A percentile compares a stretch with the other conserved stretches of the same genome.
phyloP scores from a whole-genome alignment of 2,113 vertebrate species.

The Syngnathoides biaculeatus region DNA sequence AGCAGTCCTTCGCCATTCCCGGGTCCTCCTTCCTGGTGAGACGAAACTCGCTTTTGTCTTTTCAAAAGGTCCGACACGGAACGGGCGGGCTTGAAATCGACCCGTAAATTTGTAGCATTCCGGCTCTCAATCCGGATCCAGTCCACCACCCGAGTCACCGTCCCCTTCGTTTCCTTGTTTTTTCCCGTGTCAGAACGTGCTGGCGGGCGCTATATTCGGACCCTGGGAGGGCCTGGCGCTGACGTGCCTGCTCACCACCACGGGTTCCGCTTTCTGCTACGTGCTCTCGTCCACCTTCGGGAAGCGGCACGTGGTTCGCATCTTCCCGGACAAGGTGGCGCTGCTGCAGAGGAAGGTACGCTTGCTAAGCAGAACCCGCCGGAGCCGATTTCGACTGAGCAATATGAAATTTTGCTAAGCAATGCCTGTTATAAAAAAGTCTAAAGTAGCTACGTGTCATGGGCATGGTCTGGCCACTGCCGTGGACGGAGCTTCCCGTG shows the following conservation, averaged over 20 bases:
- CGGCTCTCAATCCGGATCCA: too few relatives aligned
- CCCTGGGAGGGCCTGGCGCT: conserved; percentile 86
- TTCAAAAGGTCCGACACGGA: too few relatives aligned
- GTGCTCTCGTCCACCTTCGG: conserved; percentile 85
- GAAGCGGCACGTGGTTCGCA: conserved; percentile 77
- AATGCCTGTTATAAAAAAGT: too few relatives aligned
- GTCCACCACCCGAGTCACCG: too few relatives aligned
- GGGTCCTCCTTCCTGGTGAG: conserved; percentile 93
- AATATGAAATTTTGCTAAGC: too few relatives aligned
- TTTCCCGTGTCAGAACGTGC: conserved; percentile 80
- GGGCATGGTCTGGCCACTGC: too few relatives aligned
- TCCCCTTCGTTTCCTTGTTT: background rate
- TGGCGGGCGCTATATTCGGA: conserved; percentile 91
- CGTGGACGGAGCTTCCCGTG: too few relatives aligned
- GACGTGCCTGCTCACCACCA: conserved; percentile 82
- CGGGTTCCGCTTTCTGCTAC: conserved; percentile 89
- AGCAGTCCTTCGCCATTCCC: conserved; percentile 95
- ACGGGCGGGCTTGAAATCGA: background rate
- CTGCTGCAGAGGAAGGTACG: conserved; percentile 86
- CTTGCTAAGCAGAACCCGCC: background rate
- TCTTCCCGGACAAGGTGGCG: conserved; percentile 86
- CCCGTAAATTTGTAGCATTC: background rate
- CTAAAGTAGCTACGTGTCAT: too few relatives aligned
- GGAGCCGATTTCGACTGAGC: background rate
- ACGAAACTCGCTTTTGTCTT: background rate